These are phyloP conservation scores for Cyphomyrmex costatus DNA, from an alignment of 1,140 invertebrate species.

Conservation along the genomic window DNA sequence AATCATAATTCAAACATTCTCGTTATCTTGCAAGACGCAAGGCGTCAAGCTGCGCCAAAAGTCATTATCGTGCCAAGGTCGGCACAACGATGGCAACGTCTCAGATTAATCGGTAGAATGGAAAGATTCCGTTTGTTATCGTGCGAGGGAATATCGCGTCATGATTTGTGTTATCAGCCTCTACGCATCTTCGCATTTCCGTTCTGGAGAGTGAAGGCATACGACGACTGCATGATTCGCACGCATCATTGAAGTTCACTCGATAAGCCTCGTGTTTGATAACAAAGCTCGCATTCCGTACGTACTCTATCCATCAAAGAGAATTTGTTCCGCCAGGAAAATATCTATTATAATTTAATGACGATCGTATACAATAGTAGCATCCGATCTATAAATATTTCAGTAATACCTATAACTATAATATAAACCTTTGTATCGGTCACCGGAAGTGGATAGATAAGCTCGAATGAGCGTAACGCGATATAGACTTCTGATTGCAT, in stretches of 20 bases:
- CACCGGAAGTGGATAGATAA: conserved; percentile 1
- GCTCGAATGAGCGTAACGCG: neutral
- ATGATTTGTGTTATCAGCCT: conserved; percentile 14
- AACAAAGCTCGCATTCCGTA: neutral
- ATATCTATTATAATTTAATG: neutral
- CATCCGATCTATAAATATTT: neutral
- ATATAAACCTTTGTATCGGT: neutral
- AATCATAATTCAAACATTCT: conserved; percentile 39
- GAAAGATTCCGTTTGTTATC: conserved; percentile 35
- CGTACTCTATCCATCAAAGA: neutral
- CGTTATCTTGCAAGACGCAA: conserved; percentile 32
- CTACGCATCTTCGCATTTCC: conserved; percentile 15
- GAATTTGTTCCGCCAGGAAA: neutral
- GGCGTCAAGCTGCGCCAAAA: conserved; percentile 14
- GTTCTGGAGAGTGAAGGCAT: neutral
- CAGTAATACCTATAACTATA: neutral
- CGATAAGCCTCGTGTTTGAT: conserved; percentile 8
- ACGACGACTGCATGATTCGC: conserved; percentile 14
- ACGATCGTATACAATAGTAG: neutral
- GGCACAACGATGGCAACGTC: neutral
- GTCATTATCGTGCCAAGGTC: conserved; percentile 54
- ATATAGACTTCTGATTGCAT: conserved; percentile 8
- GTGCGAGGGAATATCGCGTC: neutral
- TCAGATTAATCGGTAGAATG: conserved; percentile 4
- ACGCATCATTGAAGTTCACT: neutral